Conservation (phyloP, 2,888 invertebrate genomes). For the Tortrix viridana region DNA sequence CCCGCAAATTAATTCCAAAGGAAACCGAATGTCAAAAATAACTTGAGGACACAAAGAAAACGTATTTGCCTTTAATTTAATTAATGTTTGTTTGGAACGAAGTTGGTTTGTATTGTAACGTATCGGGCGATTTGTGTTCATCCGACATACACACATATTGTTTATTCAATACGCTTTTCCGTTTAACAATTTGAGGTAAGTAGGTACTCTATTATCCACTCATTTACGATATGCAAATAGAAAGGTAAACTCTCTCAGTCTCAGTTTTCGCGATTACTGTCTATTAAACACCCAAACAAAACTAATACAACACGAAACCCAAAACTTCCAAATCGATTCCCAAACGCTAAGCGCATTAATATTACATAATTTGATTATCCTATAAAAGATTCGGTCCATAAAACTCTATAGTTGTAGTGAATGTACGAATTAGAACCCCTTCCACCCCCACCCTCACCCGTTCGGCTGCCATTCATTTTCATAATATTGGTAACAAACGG, state of each 20-base stretch:
- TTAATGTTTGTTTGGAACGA: slow-evolving; percentile 57
- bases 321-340: slow-evolving; percentile 64
- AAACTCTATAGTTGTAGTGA: slow-evolving; percentile 79
- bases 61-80: slow-evolving; percentile 66
- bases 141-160: slow-evolving; percentile 14
- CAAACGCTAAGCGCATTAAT: slow-evolving; percentile 76
- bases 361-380: slow-evolving; percentile 84
- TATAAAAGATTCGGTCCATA: slow-evolving; percentile 83
- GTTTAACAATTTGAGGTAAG: slow-evolving; percentile 1
- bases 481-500: slow-evolving; percentile 84
- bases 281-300: slow-evolving; percentile 27
- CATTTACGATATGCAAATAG: too few relatives aligned
- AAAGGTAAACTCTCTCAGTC: too few relatives aligned
- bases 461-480: slow-evolving; percentile 81
- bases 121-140: slow-evolving; percentile 44
- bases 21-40: slow-evolving; percentile 71
- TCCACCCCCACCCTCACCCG: slow-evolving; percentile 55
- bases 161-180: slow-evolving; percentile 20
- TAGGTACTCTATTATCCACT: background rate
- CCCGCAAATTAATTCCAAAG: slow-evolving; percentile 70
- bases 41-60: slow-evolving; percentile 63
- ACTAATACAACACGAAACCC: slow-evolving; percentile 40
- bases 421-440: slow-evolving; percentile 83
- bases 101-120: slow-evolving; percentile 56
- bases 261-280: slow-evolving; percentile 13